phyloP scores from a whole-genome alignment of 1,140 invertebrate genomes.

The Pseudachorutes palmiensis region DNA sequence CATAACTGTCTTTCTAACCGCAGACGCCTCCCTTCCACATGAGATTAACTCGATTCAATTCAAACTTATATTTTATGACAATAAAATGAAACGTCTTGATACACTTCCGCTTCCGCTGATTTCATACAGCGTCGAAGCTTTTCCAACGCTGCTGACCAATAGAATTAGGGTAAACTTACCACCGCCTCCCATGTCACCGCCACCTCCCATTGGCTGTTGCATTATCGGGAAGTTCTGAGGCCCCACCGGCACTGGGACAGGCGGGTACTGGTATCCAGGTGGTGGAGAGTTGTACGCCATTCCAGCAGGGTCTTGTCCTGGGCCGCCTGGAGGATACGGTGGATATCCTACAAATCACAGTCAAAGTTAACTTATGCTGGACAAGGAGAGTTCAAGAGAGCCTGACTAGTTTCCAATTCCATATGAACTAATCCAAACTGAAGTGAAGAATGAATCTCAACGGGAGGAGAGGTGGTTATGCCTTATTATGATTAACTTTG shows the following conservation, averaged over 20 bases:
- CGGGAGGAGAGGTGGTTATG: too few species aligned
- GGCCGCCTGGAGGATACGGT: neutral
- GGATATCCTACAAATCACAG: neutral
- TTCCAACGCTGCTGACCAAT: neutral
- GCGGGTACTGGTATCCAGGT: constrained; percentile 23
- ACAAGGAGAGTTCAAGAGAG: neutral
- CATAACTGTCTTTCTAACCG: too few species aligned
- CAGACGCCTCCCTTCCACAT: too few species aligned
- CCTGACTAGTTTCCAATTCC: too few species aligned
- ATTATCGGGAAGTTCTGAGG: constrained; percentile 7
- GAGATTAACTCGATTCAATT: too few species aligned
- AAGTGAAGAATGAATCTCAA: too few species aligned
- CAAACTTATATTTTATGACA: too few species aligned
- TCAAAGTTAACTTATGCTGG: neutral
- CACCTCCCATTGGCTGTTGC: neutral
- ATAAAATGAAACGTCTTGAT: too few species aligned
- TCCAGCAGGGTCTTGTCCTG: neutral
- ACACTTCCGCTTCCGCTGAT: too few species aligned
- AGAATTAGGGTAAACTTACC: neutral
- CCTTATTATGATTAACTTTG: too few species aligned
- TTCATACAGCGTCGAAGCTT: too few species aligned
- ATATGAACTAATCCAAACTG: too few species aligned
- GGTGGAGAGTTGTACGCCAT: constrained; percentile 12
- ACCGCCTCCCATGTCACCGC: neutral
- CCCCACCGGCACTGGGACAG: constrained; percentile 19